Conservation (phyloP, 2,113 vertebrate genomes). For the Hyperopisus bebe region DNA sequence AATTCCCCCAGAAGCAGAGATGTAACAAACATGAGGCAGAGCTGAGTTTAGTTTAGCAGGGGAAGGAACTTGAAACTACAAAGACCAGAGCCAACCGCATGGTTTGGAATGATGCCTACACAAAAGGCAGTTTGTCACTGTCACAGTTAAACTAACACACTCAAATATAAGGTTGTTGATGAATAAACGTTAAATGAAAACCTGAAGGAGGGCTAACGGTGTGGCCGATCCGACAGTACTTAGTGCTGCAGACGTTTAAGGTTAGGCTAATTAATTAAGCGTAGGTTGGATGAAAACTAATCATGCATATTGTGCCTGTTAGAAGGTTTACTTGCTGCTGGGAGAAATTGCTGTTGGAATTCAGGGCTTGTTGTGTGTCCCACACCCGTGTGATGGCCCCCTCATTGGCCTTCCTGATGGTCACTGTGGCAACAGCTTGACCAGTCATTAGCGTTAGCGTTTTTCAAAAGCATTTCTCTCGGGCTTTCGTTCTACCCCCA, state of each 20-base stretch:
- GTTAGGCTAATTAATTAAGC: not conserved
- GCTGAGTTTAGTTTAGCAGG: not conserved
- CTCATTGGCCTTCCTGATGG: not conserved
- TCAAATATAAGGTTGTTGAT: not conserved
- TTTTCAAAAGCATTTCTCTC: not conserved
- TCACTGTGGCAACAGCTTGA: conserved; percentile 2
- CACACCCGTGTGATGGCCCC: not conserved
- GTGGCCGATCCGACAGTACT: not conserved
- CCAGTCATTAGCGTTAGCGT: not conserved
- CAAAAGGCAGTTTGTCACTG: not conserved
- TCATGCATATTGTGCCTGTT: not conserved
- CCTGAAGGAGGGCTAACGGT: not conserved
- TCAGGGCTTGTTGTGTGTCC: not conserved
- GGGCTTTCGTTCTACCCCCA: not conserved
- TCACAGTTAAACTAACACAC: not conserved
- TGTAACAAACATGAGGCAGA: not conserved
- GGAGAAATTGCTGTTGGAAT: not conserved
- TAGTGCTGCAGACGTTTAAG: not conserved
- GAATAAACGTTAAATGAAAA: not conserved
- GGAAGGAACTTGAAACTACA: not conserved
- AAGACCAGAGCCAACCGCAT: not conserved
- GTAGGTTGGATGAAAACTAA: not conserved
- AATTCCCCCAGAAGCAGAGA: not conserved
- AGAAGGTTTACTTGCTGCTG: not conserved
- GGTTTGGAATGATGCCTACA: not conserved